Evolutionary conservation across 1,140 invertebrate genomes (phyloP), one percentile per base, ranked within the genome.

Genomic region (Zelostemma sp.): DNA sequence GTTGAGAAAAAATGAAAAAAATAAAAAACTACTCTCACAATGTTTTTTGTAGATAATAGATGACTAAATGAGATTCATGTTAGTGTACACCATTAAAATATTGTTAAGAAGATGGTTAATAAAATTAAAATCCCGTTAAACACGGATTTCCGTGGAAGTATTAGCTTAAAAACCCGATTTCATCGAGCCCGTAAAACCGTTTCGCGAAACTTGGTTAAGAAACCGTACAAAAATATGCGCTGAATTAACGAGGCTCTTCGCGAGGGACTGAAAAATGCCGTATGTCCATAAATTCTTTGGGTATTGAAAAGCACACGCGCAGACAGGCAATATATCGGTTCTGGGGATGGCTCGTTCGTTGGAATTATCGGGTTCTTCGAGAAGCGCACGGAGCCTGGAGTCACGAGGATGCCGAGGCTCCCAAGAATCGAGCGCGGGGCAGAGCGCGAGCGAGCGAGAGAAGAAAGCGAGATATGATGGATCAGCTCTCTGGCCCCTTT

Each of bases 401-500:
- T 69, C 56, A 57, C 15, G 50, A 64, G 57, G 43, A 51, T 17
- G 38, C 41, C 41, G 40, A 6, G 53, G 33, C 28, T 64, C 56
- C 51, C 65, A 33, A 56, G 61, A 64, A 63, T 54, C 28, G 53
- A 18, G 3, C 25, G n/a, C 33, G 19, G 17, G 31, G 49, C 50
- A 25, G 35, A 31, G 28, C 31, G 45, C 58, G 48, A 43, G 60
- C 62, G 43, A 16, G 28, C 58, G 35, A 31, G 21, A 41, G 55
- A 64, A 43, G 11, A 38, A 47, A 62, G 46, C 41, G 35, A 58
- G 65, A 74, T 67, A 68, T 71, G 62, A 71, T 71, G 62, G 72
- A 74, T 74, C 72, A 71, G 70, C 72, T 72, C 60, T 61, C 72
- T 66, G 63, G 58, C 54, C 60, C 64, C 58, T 65, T 68, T 72